Conservation (phyloP, 2,888 invertebrate species). For the Pachycephus smyrnensis region DNA sequence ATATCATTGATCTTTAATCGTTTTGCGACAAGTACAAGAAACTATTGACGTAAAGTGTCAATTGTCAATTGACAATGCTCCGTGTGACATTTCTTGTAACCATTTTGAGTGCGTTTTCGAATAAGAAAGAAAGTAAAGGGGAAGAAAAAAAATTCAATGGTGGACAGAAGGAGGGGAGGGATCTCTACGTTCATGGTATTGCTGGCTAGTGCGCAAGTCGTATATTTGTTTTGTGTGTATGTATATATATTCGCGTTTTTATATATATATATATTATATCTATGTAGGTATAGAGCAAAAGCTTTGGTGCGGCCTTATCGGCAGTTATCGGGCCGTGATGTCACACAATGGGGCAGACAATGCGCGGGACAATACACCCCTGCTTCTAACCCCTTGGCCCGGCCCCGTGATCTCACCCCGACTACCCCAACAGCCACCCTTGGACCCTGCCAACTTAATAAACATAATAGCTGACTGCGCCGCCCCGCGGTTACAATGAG, state of each 20-base stretch:
- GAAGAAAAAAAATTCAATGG: not conserved
- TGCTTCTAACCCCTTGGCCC: constrained; percentile 45
- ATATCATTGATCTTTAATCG: not conserved
- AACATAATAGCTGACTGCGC: constrained; percentile 66
- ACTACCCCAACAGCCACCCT: constrained; percentile 24
- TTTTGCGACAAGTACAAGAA: not conserved
- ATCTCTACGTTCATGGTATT: not conserved
- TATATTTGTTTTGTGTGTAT: constrained; percentile 36
- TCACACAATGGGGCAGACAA: constrained; percentile 67
- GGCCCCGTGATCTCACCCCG: constrained; percentile 26
- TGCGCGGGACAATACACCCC: constrained; percentile 64
- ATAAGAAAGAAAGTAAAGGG: not conserved
- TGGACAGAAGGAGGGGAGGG: no score
- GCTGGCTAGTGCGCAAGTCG: not conserved
- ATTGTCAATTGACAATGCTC: not conserved
- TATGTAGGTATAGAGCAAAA: constrained; percentile 35
- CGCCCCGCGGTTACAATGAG: constrained; percentile 60
- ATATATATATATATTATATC: constrained; percentile 26
- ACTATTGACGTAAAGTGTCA: not conserved
- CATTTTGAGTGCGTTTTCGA: not conserved
- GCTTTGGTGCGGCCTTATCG: constrained; percentile 65
- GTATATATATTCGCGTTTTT: constrained; percentile 32
- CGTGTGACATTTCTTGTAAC: not conserved
- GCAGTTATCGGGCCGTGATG: constrained; percentile 68
- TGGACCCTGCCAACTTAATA: constrained; percentile 61